Percentiles rank a stretch among this genome's conserved stretches.
These are phyloP conservation scores for Merluccius polli DNA, from an alignment of 2,797 vertebrate species.

Conservation along the genomic window DNA sequence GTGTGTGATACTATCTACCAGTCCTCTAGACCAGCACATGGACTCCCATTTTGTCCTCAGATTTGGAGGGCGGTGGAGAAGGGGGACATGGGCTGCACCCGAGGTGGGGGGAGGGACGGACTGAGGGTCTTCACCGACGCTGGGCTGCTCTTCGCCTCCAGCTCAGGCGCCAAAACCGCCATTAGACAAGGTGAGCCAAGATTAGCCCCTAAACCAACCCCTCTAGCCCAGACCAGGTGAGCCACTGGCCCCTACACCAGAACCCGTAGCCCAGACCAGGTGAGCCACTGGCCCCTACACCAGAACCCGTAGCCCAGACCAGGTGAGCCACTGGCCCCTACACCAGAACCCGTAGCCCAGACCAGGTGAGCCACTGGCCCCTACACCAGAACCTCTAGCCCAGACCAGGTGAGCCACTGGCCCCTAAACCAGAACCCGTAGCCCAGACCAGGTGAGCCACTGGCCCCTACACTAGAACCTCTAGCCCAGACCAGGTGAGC, in stretches of 20 bases:
- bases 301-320: too few relatives aligned
- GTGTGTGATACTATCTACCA: background rate
- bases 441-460: too few relatives aligned
- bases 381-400: background rate
- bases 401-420: background rate
- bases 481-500: background rate
- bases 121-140: conserved; percentile 67
- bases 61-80: conserved; percentile 76
- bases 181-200: conserved; percentile 53
- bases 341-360: too few relatives aligned
- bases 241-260: background rate
- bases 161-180: conserved; percentile 35
- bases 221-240: background rate
- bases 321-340: too few relatives aligned
- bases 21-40: background rate
- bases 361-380: too few relatives aligned
- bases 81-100: conserved; percentile 74
- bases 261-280: too few relatives aligned
- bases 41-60: conserved; percentile 45
- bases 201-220: background rate
- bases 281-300: too few relatives aligned
- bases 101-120: conserved; percentile 64
- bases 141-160: conserved; percentile 70
- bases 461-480: background rate
- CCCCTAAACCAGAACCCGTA: background rate